Conservation (phyloP, 2,888 invertebrate species). For the Nemotelus pantherinus region DNA sequence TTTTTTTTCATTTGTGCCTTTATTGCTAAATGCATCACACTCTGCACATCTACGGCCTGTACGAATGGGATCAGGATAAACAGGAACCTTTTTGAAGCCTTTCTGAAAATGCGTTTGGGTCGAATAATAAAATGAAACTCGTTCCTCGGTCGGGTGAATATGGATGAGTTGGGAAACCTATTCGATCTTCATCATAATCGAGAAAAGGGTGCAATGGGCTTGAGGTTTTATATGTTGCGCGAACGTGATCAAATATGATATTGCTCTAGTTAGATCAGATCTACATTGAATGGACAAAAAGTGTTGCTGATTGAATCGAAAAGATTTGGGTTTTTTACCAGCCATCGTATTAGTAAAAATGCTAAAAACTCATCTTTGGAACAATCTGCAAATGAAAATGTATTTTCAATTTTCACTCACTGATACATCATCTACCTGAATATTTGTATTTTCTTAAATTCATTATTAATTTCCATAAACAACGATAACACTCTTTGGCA, state of each 20-base stretch:
- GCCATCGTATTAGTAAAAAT: not conserved
- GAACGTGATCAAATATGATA: slow-evolving; percentile 48
- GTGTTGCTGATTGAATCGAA: not conserved
- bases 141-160: slow-evolving; percentile 30
- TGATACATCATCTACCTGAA: no score
- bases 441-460: no score
- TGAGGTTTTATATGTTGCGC: slow-evolving; percentile 39
- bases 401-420: no score
- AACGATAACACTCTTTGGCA: no score
- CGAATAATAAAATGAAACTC: slow-evolving; percentile 39
- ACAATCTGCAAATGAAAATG: no score
- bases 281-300: not conserved
- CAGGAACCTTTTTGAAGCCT: slow-evolving; percentile 47
- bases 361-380: no score
- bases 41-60: no score
- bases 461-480: no score
- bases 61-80: slow-evolving; percentile 49
- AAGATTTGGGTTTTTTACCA: not conserved
- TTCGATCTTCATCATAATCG: slow-evolving; percentile 27
- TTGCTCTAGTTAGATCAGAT: slow-evolving; percentile 48
- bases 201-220: slow-evolving; percentile 48
- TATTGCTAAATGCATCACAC: slow-evolving; percentile 33
- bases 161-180: slow-evolving; percentile 20
- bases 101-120: slow-evolving; percentile 23
- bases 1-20: slow-evolving; percentile 1